Evolutionary conservation across 2,797 vertebrate genomes (phyloP).

Genomic region (Diceros bicornis): DNA sequence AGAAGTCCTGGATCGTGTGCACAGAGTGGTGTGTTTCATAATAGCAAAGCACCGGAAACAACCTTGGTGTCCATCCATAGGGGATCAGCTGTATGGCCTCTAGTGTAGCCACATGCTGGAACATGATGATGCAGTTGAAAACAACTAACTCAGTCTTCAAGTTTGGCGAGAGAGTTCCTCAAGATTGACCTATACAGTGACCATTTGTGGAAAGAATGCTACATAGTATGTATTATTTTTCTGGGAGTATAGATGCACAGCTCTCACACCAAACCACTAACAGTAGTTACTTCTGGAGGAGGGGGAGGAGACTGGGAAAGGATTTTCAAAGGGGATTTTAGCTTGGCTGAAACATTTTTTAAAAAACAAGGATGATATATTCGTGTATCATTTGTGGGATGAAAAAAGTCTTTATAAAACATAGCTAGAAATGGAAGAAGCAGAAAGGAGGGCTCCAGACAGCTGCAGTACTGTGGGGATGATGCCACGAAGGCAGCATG

Average conservation of each 20-base stretch:
- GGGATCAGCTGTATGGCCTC: neutral
- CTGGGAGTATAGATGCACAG: neutral
- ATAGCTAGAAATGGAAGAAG: neutral
- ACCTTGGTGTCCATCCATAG: neutral
- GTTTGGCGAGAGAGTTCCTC: neutral
- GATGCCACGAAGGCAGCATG: neutral
- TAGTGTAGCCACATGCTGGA: rapidly evolving
- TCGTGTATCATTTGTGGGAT: neutral
- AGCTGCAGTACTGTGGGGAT: no score
- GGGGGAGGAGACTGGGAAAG: neutral
- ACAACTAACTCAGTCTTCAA: neutral
- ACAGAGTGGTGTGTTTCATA: neutral
- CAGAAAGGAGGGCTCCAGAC: neutral
- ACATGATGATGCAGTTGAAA: neutral
- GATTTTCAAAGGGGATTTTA: neutral
- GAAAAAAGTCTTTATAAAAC: neutral
- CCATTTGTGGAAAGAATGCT: neutral
- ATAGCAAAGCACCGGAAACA: neutral
- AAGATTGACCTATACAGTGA: neutral
- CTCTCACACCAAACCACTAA: neutral
- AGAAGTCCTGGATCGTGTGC: neutral
- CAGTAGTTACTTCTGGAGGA: neutral
- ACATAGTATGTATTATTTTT: neutral
- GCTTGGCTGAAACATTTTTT: neutral
- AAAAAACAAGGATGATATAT: neutral